Base-by-base conservation (phyloP, 2,888 invertebrate genomes). In the Zygogramma bicolorata region DNA sequence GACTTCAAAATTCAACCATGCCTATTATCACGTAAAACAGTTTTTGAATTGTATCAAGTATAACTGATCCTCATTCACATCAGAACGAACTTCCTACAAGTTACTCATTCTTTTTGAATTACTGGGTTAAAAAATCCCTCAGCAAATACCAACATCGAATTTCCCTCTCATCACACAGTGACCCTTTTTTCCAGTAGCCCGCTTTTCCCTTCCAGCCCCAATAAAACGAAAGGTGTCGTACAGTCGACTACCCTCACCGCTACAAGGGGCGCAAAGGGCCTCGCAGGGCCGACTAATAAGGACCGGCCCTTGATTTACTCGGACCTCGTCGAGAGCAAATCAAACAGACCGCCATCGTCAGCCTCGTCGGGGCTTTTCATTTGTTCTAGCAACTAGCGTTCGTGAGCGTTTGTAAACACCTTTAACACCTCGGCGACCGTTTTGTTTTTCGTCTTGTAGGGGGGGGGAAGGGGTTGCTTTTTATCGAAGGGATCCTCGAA, bases 241-340 rank as follows among this genome's bases (percentile, higher is more conserved):
- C 18, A 6, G 20, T 46, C 20, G 46, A 46, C 20, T 2, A 7
- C 20, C 46, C 7, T 18, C 53, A 25, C 13, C 3, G 22, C 22
- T 1, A n/a, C 25, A 53, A 22, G 27, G 13, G 53, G n/a, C 53
- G 15, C 13, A 53, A 13, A 22, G n/a, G 13, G 6, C 4, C 18
- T 49, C 34, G 40, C 68, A 72, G 72, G 38, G 60, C 22, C 60
- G 68, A 57, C 72, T 65, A 69, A 65, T 73, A 65, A 69, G 61
- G 46, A 67, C 27, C 31, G 71, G 71, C 62, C 67, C 72, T 75
- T 70, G 67, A 75, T 75, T 72, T 70, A 67, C 67, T 72, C 34
- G 66, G 65, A 68, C 71, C 65, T 60, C 60, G 69, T 68, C 58
- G 49, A 71, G 71, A 63, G 71, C 59, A 74, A 67, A 49, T 71